Percentiles rank a stretch among this genome's conserved stretches.
Conservation (phyloP, 2,888 invertebrate genomes). For the Homarus gammarus region DNA sequence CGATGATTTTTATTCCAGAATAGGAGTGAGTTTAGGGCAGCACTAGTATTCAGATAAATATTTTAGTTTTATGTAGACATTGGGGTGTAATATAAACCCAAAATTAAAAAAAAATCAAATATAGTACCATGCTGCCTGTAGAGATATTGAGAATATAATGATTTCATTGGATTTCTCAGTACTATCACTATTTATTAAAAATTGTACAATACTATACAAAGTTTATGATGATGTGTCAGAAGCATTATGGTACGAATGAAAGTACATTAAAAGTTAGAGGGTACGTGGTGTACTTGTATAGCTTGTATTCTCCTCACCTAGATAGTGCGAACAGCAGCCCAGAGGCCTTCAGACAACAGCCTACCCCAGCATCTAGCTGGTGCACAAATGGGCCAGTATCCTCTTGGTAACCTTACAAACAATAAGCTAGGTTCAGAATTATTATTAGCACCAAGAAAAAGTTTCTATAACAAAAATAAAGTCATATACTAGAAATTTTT, state of each 20-base stretch:
- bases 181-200: conserved; percentile 30
- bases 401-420: conserved; percentile 2
- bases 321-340: conserved; percentile 13
- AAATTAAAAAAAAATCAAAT: conserved; percentile 14
- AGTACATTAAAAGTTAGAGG: conserved; percentile 7
- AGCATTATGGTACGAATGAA: not conserved
- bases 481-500: not conserved
- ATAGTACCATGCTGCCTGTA: conserved; percentile 57
- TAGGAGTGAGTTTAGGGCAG: conserved; percentile 46
- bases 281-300: conserved; percentile 20
- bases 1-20: conserved; percentile 14
- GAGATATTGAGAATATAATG: conserved; percentile 24
- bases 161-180: conserved; percentile 27
- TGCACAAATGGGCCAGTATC: conserved; percentile 50
- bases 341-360: conserved; percentile 21
- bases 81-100: conserved; percentile 20
- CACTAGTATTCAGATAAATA: conserved; percentile 24
- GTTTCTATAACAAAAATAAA: conserved; percentile 10
- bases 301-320: conserved; percentile 38
- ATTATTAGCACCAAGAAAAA: not conserved
- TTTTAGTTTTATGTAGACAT: conserved; percentile 44
- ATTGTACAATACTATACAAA: conserved; percentile 31
- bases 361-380: conserved; percentile 31
- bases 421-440: conserved; percentile 3
- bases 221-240: conserved; percentile 36